Percentiles rank a stretch among this genome's conserved stretches.
phyloP scores from a whole-genome alignment of 1,140 invertebrate genomes.

The Frieseomelitta varia region DNA sequence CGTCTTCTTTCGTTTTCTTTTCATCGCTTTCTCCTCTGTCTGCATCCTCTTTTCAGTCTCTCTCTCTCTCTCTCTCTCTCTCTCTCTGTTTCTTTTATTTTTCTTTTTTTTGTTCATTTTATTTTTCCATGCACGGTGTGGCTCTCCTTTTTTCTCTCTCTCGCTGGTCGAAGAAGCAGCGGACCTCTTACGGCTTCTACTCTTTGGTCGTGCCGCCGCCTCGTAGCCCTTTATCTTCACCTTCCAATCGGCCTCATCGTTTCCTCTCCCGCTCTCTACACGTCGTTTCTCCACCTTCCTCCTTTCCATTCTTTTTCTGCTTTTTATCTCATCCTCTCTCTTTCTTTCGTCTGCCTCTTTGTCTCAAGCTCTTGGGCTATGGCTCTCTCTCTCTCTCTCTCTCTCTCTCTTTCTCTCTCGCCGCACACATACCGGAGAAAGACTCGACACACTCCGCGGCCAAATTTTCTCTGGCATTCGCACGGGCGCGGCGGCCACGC shows the following conservation, averaged over 20 bases:
- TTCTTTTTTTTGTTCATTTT: conserved; percentile 53
- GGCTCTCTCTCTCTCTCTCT: background rate
- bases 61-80: conserved; percentile 34
- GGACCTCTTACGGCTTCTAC: conserved; percentile 69
- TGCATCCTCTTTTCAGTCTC: conserved; percentile 16
- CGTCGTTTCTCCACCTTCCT: background rate
- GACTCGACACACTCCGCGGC: background rate
- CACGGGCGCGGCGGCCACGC: conserved; percentile 24
- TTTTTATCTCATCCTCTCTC: background rate
- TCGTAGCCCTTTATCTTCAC: conserved; percentile 73
- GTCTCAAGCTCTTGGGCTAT: background rate
- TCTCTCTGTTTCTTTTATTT: conserved; percentile 8
- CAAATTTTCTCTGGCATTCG: conserved; percentile 39
- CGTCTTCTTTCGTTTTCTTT: conserved; percentile 35
- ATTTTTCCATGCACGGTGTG: conserved; percentile 60
- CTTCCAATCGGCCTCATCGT: conserved; percentile 66
- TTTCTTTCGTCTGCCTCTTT: background rate
- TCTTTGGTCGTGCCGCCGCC: conserved; percentile 71
- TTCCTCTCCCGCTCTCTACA: conserved; percentile 17
- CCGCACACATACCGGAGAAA: background rate
- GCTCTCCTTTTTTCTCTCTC: conserved; percentile 58
- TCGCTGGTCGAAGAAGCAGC: conserved; percentile 54
- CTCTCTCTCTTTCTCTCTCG: background rate
- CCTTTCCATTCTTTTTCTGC: background rate
- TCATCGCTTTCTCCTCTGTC: conserved; percentile 8